Evolutionary conservation across 2,888 invertebrate genomes (phyloP), one percentile per base, ranked within the genome.

Genomic region (Tanypteryx hageni): DNA sequence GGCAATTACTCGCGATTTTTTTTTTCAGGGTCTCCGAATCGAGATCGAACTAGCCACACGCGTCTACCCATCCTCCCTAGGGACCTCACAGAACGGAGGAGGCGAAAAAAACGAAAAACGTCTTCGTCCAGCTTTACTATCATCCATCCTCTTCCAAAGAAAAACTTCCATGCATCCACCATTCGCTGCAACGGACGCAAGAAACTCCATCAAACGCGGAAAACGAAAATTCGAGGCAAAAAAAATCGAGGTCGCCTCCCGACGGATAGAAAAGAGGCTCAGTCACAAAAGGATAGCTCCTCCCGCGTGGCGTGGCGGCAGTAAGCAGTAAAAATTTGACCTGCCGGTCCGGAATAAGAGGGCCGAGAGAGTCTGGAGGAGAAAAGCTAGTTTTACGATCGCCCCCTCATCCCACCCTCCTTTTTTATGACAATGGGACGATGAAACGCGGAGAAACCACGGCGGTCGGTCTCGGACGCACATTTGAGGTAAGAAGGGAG

Each of bases 291-390:
- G 76, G 76, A 68, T 1, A 44, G 44, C 44, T 61, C 13, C 22
- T 68, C 22, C 22, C 22, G 13, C 27, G 7, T 9, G 13, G 76
- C 68, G n/a, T 22, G 68, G 68, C 22, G 13, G 27, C 76, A 14
- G 44, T 44, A 44, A 44, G 76, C 27, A 76, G 76, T 76, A 76
- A 76, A 76, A 76, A 76, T 76, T 27, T 76, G 76, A 76, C 76
- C 22, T 11, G 9, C 22, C 18, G 76, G 27, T 27, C n/a, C 44
- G 10, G 68, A 68, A 27, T 10, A 8, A 27, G 22, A 13, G 76
- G 27, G 9, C 22, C 9, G 76, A 76, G 27, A 68, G 76, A n/a
- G n/a, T 10, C 13, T 10, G 22, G 27, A 27, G 76, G 76, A 64
- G 64, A 64, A 64, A 64, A n/a, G 13, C 18, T 13, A 11, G 27